Evolutionary conservation across 2,797 vertebrate genomes (phyloP).

Genomic region (Cossypha dichroa): DNA sequence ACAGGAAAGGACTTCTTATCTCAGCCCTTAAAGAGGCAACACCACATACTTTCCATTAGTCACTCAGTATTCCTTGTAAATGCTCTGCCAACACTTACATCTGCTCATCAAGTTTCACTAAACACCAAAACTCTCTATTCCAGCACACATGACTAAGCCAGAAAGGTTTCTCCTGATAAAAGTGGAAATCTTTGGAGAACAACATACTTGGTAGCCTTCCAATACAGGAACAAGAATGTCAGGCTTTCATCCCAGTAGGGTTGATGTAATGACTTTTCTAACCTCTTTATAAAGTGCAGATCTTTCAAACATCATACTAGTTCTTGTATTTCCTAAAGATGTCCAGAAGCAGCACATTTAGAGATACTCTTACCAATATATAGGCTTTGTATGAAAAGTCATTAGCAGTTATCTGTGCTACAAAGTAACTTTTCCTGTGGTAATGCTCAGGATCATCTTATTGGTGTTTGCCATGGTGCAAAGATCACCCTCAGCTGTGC

Average conservation of each 20-base stretch:
- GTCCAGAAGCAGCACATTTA: not conserved
- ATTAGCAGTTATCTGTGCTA: not conserved
- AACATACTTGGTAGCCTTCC: not conserved
- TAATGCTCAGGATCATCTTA: not conserved
- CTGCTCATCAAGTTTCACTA: not conserved
- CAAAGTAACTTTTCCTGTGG: not conserved
- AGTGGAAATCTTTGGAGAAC: not conserved
- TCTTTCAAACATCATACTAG: not conserved
- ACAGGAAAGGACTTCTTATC: not conserved
- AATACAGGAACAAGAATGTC: not conserved
- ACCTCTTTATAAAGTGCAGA: not conserved
- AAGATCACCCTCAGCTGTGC: not conserved
- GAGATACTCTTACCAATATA: not conserved
- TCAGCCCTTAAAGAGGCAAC: not conserved
- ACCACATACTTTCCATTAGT: not conserved
- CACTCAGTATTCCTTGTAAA: not conserved
- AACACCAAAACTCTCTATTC: not conserved
- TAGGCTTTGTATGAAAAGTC: not conserved
- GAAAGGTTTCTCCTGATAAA: not conserved
- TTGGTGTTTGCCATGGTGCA: accelerated
- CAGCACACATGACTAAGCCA: not conserved
- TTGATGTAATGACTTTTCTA: not conserved
- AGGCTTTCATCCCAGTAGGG: not conserved
- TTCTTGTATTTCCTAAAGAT: not conserved
- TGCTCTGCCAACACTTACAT: not conserved